These are phyloP conservation scores for Rhyzopertha dominica DNA, from an alignment of 1,140 invertebrate species.

Conservation along the genomic window DNA sequence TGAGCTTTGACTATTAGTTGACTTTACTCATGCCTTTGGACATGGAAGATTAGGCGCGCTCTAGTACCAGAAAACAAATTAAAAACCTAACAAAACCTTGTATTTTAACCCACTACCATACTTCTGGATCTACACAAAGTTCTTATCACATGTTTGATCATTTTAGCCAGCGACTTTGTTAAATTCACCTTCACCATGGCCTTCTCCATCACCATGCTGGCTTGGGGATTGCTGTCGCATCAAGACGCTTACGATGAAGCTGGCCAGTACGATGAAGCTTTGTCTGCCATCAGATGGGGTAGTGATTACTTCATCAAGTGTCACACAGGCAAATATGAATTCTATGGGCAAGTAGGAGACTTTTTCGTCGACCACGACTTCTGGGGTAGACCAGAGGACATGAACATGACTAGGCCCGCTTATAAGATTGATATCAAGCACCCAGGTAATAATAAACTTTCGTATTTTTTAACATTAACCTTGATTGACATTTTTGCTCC, in stretches of 20 bases:
- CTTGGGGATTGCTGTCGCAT: slow-evolving; percentile 57
- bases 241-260: slow-evolving; percentile 50
- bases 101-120: neutral
- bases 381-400: slow-evolving; percentile 59
- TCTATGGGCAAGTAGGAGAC: slow-evolving; percentile 59
- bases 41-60: too few relatives aligned
- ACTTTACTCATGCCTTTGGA: too few relatives aligned
- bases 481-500: slow-evolving; percentile 1
- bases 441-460: slow-evolving; percentile 44
- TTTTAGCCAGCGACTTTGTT: slow-evolving; percentile 59
- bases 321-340: slow-evolving; percentile 50
- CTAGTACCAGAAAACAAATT: too few relatives aligned
- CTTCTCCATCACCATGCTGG: slow-evolving; percentile 52
- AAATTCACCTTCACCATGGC: slow-evolving; percentile 65
- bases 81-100: too few relatives aligned
- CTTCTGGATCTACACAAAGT: neutral
- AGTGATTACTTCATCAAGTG: slow-evolving; percentile 62
- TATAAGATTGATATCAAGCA: slow-evolving; percentile 54
- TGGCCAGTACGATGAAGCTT: slow-evolving; percentile 46
- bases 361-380: slow-evolving; percentile 52
- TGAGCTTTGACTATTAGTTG: too few relatives aligned
- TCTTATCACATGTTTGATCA: neutral
- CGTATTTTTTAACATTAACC: neutral
- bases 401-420: slow-evolving; percentile 55
- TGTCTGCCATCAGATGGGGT: slow-evolving; percentile 55